Evolutionary conservation across 2,113 vertebrate species (phyloP), one percentile per base, ranked within the genome.

Genomic region (Scopus umbretta): DNA sequence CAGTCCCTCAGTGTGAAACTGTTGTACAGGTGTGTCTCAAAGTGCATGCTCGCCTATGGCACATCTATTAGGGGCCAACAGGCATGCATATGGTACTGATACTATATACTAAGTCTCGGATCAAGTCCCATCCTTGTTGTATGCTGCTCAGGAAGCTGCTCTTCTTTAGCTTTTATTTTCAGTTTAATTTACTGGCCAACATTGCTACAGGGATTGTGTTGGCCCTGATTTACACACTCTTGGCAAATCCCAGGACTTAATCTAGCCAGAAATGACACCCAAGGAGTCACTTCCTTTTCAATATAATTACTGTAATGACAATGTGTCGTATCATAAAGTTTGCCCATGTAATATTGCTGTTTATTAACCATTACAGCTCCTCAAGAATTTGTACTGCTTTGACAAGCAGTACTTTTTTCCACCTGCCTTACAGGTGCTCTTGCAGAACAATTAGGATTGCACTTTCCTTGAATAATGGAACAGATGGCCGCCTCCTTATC

Each of bases 221-320:
- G 4, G 22, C 55, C 42, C 17, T n/a, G 38, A 71, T 88, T 66
- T 80, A 55, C 50, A 55, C 13, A 36, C 27, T 59, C 65, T 84
- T 1, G 18, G 56, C 76, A 94, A 93, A 88, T 89, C 88, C 79
- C 59, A 82, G 76, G 40, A 82, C 27, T 16, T 95, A n/a, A 62
- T 88, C 45, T 92, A 80, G 27, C 29, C 47, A 94, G 86, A 85
- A 84, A 80, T 25, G 47, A 78, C 79, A 90, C 73, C 80, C 30
- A 18, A 50, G 89, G 92, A 90, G 89, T 96, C 82, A 97, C 92
- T 96, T 96, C 88, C 91, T 96, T 97, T 96, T 84, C 67, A 47
- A 0, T 86, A 27, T 92, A 92, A 97, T 97, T 94, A 85, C 40
- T 95, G 76, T 83, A 94, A 96, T 96, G 94, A 91, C 10, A 52